A percentile compares a stretch with the other conserved stretches of the same genome.
Conservation (phyloP, 2,797 vertebrate species). For the Alfaro cultratus region DNA sequence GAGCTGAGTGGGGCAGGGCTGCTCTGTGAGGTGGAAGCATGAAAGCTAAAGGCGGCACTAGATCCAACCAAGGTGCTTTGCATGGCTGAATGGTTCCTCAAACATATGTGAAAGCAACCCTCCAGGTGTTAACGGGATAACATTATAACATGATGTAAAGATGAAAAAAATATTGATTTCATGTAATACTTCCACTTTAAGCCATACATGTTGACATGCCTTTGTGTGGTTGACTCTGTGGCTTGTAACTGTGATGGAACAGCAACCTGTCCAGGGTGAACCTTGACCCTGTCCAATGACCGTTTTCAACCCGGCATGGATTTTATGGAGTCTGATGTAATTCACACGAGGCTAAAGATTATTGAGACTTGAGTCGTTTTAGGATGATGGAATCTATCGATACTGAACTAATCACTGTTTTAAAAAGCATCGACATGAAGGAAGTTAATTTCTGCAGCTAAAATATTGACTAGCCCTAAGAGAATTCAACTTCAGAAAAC, state of each 20-base stretch:
- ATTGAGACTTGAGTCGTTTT: background rate
- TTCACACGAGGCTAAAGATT: background rate
- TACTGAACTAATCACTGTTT: background rate
- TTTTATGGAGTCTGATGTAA: background rate
- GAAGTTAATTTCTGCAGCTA: background rate
- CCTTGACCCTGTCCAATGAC: background rate
- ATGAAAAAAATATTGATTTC: too few species aligned
- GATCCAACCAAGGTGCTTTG: too few species aligned
- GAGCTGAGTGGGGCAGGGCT: too few species aligned
- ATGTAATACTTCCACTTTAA: background rate
- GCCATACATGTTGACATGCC: background rate
- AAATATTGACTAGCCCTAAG: background rate
- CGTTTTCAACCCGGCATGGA: background rate
- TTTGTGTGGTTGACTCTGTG: background rate
- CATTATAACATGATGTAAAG: too few species aligned
- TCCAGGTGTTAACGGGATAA: too few species aligned
- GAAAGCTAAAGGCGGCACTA: too few species aligned
- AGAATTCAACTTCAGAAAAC: background rate
- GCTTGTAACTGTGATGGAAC: background rate
- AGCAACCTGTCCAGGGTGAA: background rate
- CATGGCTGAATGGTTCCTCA: too few species aligned
- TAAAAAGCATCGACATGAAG: background rate
- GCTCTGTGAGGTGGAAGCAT: too few species aligned
- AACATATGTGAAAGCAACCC: too few species aligned
- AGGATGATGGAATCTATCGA: background rate